Percentiles rank a stretch among this genome's conserved stretches.
phyloP scores from a whole-genome alignment of 1,140 invertebrate species.

The Triops cancriformis region DNA sequence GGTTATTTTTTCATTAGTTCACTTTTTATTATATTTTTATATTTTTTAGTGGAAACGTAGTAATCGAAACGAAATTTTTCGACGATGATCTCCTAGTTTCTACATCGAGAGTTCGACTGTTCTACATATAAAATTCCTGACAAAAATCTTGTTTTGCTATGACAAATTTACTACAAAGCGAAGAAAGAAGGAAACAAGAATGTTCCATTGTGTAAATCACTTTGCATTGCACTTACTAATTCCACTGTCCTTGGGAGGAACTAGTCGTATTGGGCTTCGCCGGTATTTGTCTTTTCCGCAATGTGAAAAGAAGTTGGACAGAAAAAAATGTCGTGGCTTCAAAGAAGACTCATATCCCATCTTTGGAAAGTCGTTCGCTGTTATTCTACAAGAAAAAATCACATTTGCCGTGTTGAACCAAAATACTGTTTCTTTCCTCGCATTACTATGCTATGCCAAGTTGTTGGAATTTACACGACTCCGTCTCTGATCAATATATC shows the following conservation, averaged over 20 bases:
- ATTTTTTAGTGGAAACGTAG: constrained; percentile 86
- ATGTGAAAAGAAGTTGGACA: neutral
- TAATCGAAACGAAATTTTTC: constrained; percentile 97
- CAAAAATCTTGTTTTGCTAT: neutral
- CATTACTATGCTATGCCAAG: constrained; percentile 3
- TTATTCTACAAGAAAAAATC: neutral
- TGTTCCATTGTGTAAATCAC: constrained; percentile 5
- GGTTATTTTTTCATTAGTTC: neutral
- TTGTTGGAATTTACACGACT: constrained; percentile 11
- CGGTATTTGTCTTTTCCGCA: neutral
- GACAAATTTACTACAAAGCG: neutral
- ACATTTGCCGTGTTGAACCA: neutral
- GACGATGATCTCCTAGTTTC: constrained; percentile 92
- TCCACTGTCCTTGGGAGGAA: neutral
- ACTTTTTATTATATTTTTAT: constrained; percentile 33
- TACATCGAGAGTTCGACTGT: constrained; percentile 88
- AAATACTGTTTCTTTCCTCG: neutral
- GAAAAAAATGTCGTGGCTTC: neutral
- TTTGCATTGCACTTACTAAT: constrained; percentile 8
- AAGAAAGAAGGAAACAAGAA: neutral
- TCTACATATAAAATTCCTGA: constrained; percentile 67
- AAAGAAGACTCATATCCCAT: neutral
- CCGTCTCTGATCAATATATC: constrained; percentile 5
- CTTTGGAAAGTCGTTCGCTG: neutral
- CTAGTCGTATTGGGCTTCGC: neutral